Base-by-base conservation (phyloP, 2,888 invertebrate species). In the Acanthosepion lycidas region DNA sequence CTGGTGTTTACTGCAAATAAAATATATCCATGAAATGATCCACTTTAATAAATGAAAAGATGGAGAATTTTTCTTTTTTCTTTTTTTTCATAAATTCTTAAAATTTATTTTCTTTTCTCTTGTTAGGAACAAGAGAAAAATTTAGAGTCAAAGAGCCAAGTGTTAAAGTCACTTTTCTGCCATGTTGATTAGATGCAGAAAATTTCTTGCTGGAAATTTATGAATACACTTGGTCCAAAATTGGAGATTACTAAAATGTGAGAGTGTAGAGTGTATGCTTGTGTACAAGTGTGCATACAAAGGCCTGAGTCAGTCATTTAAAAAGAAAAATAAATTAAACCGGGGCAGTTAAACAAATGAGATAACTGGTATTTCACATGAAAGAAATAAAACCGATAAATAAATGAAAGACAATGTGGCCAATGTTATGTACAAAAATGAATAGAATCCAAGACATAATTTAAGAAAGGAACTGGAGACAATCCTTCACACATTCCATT, bases 151-250 rank as follows among this genome's bases (percentile, higher is more conserved):
- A 78, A 78, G n/a, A 33, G 4, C 12, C n/a, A 78, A 78, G 78
- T 78, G n/a, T 33, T 18, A 59, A 59, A 59, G 59, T 59, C 20
- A 59, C 78, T 15, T 78, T 78, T 78, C 78, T 78, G 78, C 9
- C 1, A n/a, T n/a, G n/a, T n/a, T 78, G n/a, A 78, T 78, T 0
- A 2, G 33, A 78, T 15, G 78, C n/a, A 78, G 78, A 78, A 78
- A 78, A 78, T 78, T 15, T 78, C 33, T 78, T 78, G 78, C 78
- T 78, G 78, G 78, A 78, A 78, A 78, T 78, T 78, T n/a, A 78
- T 28, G n/a, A 78, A n/a, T 6, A 78, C 78, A 78, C 78, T 59
- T 59, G 59, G 59, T 23, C 23, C 59, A 59, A 23, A 59, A 23
- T 23, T 59, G 59, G 59, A 59, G 59, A 59, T 59, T 59, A 23